Evolutionary conservation across 2,888 invertebrate species (phyloP).

Genomic region (Corythucha ciliata): DNA sequence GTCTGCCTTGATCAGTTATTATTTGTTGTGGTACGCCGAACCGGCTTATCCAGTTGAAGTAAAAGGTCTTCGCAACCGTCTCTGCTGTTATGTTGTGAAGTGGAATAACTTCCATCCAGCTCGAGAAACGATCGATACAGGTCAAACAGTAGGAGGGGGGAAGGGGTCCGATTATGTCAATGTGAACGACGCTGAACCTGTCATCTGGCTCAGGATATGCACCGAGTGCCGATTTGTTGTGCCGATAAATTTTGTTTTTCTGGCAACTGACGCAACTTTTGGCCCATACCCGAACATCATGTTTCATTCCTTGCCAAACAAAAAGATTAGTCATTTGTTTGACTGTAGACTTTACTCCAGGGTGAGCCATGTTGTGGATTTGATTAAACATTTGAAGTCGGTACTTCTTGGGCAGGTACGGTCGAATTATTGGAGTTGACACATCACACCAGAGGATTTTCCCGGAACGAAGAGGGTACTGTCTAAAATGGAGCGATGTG

Average conservation of each 20-base stretch:
- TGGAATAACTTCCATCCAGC: constrained; percentile 41
- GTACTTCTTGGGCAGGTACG: constrained; percentile 9
- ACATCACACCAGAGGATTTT: constrained; percentile 12
- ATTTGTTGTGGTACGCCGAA: constrained; percentile 40
- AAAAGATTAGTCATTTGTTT: constrained; percentile 8
- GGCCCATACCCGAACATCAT: constrained; percentile 33
- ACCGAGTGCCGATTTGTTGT: constrained; percentile 32
- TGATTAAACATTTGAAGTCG: constrained; percentile 9
- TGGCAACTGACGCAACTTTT: constrained; percentile 38
- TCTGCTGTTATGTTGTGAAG: constrained; percentile 40
- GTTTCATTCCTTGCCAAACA: too few relatives aligned
- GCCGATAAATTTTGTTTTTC: constrained; percentile 36
- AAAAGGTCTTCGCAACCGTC: constrained; percentile 39
- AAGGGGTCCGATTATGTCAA: constrained; percentile 43
- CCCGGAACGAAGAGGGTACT: too few relatives aligned
- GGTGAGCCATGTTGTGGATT: constrained; percentile 6
- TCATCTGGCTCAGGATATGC: constrained; percentile 32
- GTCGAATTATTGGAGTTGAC: constrained; percentile 12
- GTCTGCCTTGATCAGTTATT: constrained; percentile 40
- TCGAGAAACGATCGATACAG: constrained; percentile 38
- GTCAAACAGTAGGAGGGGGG: constrained; percentile 38
- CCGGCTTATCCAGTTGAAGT: constrained; percentile 40
- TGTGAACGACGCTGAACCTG: constrained; percentile 41
- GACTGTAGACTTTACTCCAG: constrained; percentile 17
- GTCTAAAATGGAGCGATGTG: too few relatives aligned